Evolutionary conservation across 1,140 invertebrate species (phyloP), one percentile per base, ranked within the genome.

Genomic region (Lepidurus packardi): DNA sequence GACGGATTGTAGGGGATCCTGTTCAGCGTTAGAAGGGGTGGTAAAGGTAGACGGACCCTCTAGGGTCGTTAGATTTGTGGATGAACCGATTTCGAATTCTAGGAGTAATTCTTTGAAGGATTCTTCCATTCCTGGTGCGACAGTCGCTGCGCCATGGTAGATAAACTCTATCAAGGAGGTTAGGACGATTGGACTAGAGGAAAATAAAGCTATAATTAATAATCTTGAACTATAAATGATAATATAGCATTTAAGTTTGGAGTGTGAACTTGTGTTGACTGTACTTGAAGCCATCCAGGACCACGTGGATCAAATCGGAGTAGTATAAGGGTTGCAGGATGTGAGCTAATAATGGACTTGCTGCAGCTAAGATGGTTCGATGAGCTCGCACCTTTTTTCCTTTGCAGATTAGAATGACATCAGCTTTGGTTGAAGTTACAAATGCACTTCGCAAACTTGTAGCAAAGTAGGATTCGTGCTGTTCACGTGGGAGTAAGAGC

Each of bases 251-350:
- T 34, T 34, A 34, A 34, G 34, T 34, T 34, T 2, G 34, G 34
- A 34, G 34, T 34, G 13, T 7, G 9, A 65, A 21, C 16, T 16
- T 10, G 45, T 47, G 16, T 47, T 47, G 10, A 10, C 6, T 21
- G 53, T 65, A 65, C 53, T 65, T 65, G 53, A 65, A 65, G 21
- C 53, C 53, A 65, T 65, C 13, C 6, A 65, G 53, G 53, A 65
- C 21, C 53, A 65, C 53, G 53, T 65, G 53, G 53, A 65, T 65
- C 16, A 65, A 21, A 11, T 65, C 53, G 21, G 4, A 65, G 3
- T 65, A 65, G 53, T 65, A 65, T 65, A 65, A 16, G 3, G 53
- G 13, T 16, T n/a, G 53, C 53, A 65, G 7, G 13, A 65, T 65
- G 13, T 65, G 53, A 7, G 53, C 53, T n/a, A 65, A 65, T 7